Evolutionary conservation across 2,113 vertebrate species (phyloP), one percentile per base, ranked within the genome.

Genomic region (Tachuris rubrigastra): DNA sequence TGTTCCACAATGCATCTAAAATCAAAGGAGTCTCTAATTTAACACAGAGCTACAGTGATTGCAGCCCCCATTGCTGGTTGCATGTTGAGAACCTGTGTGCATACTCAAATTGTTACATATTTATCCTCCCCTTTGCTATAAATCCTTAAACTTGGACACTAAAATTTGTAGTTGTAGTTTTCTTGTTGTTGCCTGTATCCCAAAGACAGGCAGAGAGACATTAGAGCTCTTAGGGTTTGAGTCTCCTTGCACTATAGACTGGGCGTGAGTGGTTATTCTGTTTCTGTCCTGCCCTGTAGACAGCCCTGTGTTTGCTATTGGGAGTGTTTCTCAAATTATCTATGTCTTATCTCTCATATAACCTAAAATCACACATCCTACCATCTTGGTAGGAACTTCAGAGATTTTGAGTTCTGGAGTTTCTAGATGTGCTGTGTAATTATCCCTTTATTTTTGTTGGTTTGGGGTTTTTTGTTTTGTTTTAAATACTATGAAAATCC

Each of bases 81-180:
- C 15, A 1, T 10, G 37, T 37, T 74, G 30, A 73, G 49, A 80
- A 63, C 28, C 8, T 41, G 17, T 1, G 1, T 0, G 0, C 1
- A 2, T 56, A 42, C 30, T 76, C 7, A 83, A 69, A 28, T 44
- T 37, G 17, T 25, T 83, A 42, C 52, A 28, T 14, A 46, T 8
- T 11, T 23, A 5, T 71, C 20, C 9, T 79, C 8, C 20, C 16
- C 8, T 90, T 66, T 63, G 20, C 27, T 78, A 14, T 14, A 85
- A 58, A 87, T 25, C 10, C 31, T 85, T 74, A 50, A 73, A 39
- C 12, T 68, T n/a, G n/a, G n/a, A n/a, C 5, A 37, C 22, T 24
- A 63, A 53, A 21, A 50, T 72, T 59, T 72, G 10, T 73, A 4
- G n/a, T 68, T 65, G 9, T n/a, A 24, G 8, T 49, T 92, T 90